Evolutionary conservation across 2,797 vertebrate species (phyloP), one percentile per base, ranked within the genome.

Genomic region (Amniataba percoides): DNA sequence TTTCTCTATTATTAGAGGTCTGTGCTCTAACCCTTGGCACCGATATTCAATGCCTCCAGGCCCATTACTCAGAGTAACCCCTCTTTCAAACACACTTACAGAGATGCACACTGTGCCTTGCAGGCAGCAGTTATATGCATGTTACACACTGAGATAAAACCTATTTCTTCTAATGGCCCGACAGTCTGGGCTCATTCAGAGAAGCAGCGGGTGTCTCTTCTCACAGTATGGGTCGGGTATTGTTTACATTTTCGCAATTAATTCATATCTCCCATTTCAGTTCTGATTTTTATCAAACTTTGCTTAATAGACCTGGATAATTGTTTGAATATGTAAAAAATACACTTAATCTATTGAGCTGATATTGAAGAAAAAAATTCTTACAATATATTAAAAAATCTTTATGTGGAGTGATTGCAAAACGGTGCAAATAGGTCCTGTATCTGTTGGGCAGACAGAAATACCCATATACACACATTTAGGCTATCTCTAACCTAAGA

Each of bases 101-200:
- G 19, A 36, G 40, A 75, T 23, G 52, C 82, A 86, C 45, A 80
- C 60, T 76, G 76, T 62, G 76, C 76, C 58, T 82, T 70, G 52
- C 61, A 64, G 78, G 74, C 70, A 75, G 80, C 66, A 65, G 73
- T 89, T 82, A 78, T 59, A 84, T 83, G 78, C 82, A 84, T 77
- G 77, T 83, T 67, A 55, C 78, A 85, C 66, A 74, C 45, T 61
- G 66, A 89, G 90, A 87, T 90, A 75, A 80, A 91, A 87, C 76
- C 67, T 64, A 86, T 91, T 87, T 49, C 39, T 49, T 61, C 48
- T 87, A 89, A 91, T 88, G 77, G 83, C 71, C 65, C 71, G 39
- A 52, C 79, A 88, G 90, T 90, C 79, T 86, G 69, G 64, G 73
- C 70, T 78, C 63, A 84, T 88, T 90, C 71, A 82, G 56, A 80